phyloP scores from a whole-genome alignment of 2,888 invertebrate species.

The Drosophila kokeensis region DNA sequence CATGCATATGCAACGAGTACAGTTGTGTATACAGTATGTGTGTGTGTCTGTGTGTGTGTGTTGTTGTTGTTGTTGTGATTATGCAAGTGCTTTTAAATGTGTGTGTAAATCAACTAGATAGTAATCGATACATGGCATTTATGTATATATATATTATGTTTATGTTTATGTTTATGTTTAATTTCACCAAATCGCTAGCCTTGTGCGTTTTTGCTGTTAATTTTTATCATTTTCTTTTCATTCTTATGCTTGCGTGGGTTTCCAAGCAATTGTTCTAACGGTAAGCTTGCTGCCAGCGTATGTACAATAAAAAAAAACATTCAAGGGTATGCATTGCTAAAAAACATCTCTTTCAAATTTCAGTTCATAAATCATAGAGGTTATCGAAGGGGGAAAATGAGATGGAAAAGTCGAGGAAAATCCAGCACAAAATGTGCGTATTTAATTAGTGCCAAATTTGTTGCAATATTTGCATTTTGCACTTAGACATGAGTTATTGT shows the following conservation, averaged over 20 bases:
- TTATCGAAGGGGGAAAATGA: constrained; percentile 1
- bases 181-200: constrained; percentile 79
- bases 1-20: constrained; percentile 37
- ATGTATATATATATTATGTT: constrained; percentile 33
- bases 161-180: constrained; percentile 46
- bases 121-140: constrained; percentile 34
- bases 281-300: constrained; percentile 48
- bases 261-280: constrained; percentile 17
- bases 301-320: constrained; percentile 45
- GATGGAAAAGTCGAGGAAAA: constrained; percentile 13
- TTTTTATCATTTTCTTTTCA: constrained; percentile 12
- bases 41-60: constrained; percentile 25
- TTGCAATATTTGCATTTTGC: constrained; percentile 34
- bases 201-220: constrained; percentile 65
- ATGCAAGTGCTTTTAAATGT: constrained; percentile 24
- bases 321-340: constrained; percentile 33
- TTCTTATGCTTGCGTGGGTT: constrained; percentile 21
- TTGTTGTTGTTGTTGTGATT: constrained; percentile 28
- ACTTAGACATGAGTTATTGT: constrained; percentile 52
- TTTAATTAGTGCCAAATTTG: constrained; percentile 65
- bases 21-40: constrained; percentile 33
- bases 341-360: constrained; percentile 30
- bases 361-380: constrained; percentile 25
- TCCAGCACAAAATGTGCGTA: constrained; percentile 69
- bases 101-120: constrained; percentile 26